A percentile compares a stretch with the other conserved stretches of the same genome.
Evolutionary conservation across 2,797 vertebrate species (phyloP).

Genomic region (Tragopan temminckii): DNA sequence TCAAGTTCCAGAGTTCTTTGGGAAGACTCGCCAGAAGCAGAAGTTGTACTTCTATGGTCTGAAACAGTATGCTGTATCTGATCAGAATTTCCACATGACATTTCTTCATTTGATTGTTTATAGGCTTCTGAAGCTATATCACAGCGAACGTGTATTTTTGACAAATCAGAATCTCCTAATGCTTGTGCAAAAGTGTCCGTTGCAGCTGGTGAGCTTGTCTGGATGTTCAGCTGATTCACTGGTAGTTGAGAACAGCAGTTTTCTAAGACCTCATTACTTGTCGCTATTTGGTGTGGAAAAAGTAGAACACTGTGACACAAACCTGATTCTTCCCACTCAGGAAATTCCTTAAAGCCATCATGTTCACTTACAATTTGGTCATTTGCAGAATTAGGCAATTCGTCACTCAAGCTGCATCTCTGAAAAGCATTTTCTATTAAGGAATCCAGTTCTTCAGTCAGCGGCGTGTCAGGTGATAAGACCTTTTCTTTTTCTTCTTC

Average conservation of each 20-base stretch:
- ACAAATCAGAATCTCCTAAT: not conserved
- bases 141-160: not conserved
- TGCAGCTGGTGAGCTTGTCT: not conserved
- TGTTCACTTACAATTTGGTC: slow-evolving; percentile 34
- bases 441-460: slow-evolving; percentile 87
- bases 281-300: slow-evolving; percentile 44
- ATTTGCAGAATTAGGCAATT: slow-evolving; percentile 63
- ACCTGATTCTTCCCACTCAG: slow-evolving; percentile 77
- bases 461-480: slow-evolving; percentile 53
- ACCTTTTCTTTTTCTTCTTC: slow-evolving; percentile 48
- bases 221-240: slow-evolving; percentile 33
- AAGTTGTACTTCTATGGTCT: not conserved
- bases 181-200: not conserved
- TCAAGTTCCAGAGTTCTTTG: slow-evolving; percentile 19
- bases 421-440: slow-evolving; percentile 88
- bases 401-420: slow-evolving; percentile 39
- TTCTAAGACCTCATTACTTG: slow-evolving; percentile 56
- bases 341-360: slow-evolving; percentile 15
- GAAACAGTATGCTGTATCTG: slow-evolving; percentile 44
- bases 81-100: not conserved
- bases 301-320: slow-evolving; percentile 20
- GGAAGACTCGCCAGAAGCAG: not conserved
- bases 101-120: slow-evolving; percentile 5
- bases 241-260: slow-evolving; percentile 27
- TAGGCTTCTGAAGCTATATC: slow-evolving; percentile 1